Evolutionary conservation across 1,140 invertebrate species (phyloP), one percentile per base, ranked within the genome.

Genomic region (Hylyphantes graminicola): DNA sequence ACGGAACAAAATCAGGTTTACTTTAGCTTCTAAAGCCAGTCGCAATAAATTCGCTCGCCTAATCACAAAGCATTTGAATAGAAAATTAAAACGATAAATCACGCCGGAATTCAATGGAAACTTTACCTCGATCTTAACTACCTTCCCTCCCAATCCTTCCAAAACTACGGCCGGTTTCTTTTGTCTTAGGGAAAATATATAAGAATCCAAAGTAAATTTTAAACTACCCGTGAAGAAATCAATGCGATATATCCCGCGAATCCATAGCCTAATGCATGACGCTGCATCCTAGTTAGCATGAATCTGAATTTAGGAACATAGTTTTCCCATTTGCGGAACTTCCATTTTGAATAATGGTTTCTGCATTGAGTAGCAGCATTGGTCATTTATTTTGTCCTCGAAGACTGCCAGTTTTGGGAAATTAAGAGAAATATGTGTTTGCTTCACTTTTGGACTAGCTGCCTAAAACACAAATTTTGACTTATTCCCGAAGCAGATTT

Each of bases 241-340:
- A 81, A 81, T 81, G 35, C 50, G 35, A 54, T 63, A 81, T 81
- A 73, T 81, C 73, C 68, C 50, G 50, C 63, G 68, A 51, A 81
- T 68, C 68, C 57, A 55, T 63, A 35, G 68, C 54, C 19, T 70
- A 80, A 78, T 78, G 54, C 54, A 79, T 61, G 15, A 19, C 54
- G 48, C 78, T 48, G 70, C 61, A 51, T n/a, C 68, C 79, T 81
- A 81, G 79, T 81, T 81, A 73, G 79, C 79, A 81, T 81, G 79
- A 70, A 81, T 81, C 79, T 81, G 73, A 81, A 81, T 81, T 81
- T 81, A 81, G 79, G 67, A 73, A 81, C 79, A 81, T 73, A 81
- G 67, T 81, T 81, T 81, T 81, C 79, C 79, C 79, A 81, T 81
- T 81, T 81, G 64, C 79, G 79, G 48, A 81, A 81, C 79, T 81